Base-by-base conservation (phyloP, 1,140 invertebrate species). In the Theocolax elegans region DNA sequence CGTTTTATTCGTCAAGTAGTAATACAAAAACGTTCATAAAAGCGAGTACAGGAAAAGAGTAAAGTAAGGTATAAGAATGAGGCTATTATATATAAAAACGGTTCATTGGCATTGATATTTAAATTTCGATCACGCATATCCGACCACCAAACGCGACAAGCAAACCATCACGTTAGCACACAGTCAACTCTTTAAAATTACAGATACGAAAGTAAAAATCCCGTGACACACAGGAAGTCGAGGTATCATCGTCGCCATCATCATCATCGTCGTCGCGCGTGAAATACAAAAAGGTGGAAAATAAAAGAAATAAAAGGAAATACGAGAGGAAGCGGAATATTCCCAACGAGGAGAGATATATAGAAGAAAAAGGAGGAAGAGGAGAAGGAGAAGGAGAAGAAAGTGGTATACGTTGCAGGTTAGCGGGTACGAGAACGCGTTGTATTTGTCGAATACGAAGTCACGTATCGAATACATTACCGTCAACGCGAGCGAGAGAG, bases 381-480 rank as follows among this genome's bases (percentile, higher is more conserved):
- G 49, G 19, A 49, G 23, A 46, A 48, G 19, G 7, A 35, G 25
- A 31, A 15, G 1, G 46, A 64, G 19, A 60, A 38, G 56, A 60
- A 60, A 38, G 66, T 67, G 66, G 27, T 27, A 9, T 51, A 65
- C 35, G 29, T 31, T n/a, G 27, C 8, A 35, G 23, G 23, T 53
- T 17, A 15, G 21, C 35, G n/a, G 31, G 17, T 35, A 4, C 31
- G 15, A 38, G 56, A 8, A 29, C 40, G 25, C 54, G 15, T 76
- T 75, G 75, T 75, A 79, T 80, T 80, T 79, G 75, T 78, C 68
- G 60, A 46, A 15, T 38, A 19, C 35, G 74, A 62, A 78, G 77
- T 76, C 77, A 78, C 79, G 78, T 78, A 78, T 77, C 72, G 79
- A 79, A 79, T 80, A 77, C 72, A 76, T 79, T 80, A 80, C 78